Base-by-base conservation (phyloP, 2,888 invertebrate species). In the Thymelicus sylvestris region DNA sequence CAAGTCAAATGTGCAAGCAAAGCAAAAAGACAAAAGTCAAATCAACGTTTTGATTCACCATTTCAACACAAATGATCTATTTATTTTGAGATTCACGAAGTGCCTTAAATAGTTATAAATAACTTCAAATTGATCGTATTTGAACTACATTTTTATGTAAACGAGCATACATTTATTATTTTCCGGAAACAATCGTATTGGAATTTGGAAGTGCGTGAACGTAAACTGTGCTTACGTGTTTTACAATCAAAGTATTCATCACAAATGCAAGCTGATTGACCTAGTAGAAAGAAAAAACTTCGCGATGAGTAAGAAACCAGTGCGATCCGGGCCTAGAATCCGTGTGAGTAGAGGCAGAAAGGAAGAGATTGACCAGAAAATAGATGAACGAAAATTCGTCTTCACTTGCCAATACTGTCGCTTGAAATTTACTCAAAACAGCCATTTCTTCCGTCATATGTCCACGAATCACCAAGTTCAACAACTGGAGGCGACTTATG, bases 361-460 rank as follows among this genome's bases (percentile, higher is more conserved):
- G 78, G 66, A 82, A 0, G 91, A 92, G 7, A 87, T 73, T 0
- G 63, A 64, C 1, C 76, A n/a, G 62, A 76, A 13, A 41, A 74
- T 80, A 0, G 90, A 92, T 47, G 86, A 90, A 2, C 82, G 85
- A 64, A 86, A 84, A 68, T 89, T 82, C 59, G 82, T 92, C 0
- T 92, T 91, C 79, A 87, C 88, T 19, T 93, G 93, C 55, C 92
- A 93, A 71, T 93, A 88, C 69, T 93, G 93, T 74, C 82, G 89
- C 0, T 72, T 90, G 2, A 93, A 91, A 75, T 93, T 93, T 72
- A 86, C 92, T 0, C 91, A 92, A 52, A 93, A 93, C 79, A 92
- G 88, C 67, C 90, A 91, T 7, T 93, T 87, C 75, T 93, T 92
- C 67, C 91, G 92, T 75, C 93, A 93, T 78, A 92, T 93, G 92